These are phyloP conservation scores for Aptenodytes forsteri DNA, from an alignment of 2,113 vertebrate genomes.

Conservation along the genomic window DNA sequence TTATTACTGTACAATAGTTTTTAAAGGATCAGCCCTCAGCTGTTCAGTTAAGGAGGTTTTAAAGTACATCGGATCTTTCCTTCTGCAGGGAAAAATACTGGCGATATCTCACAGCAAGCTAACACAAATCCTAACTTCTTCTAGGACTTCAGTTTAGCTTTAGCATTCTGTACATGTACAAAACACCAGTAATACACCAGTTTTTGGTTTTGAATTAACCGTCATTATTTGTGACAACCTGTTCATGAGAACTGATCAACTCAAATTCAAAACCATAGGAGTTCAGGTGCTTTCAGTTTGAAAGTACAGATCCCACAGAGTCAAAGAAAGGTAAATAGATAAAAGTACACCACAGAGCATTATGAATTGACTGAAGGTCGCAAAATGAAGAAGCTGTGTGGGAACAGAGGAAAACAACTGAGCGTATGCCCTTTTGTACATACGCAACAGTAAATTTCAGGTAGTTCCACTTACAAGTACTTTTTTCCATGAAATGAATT, in stretches of 20 bases:
- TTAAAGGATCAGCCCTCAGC: background rate
- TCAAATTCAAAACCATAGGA: background rate
- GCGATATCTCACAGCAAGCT: background rate
- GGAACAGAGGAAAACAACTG: background rate
- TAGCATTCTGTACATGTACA: background rate
- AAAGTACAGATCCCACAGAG: background rate
- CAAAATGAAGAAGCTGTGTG: background rate
- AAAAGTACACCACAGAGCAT: background rate
- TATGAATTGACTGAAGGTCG: fast-evolving
- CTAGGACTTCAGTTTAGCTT: background rate
- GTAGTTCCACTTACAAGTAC: background rate
- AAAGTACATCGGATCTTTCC: background rate
- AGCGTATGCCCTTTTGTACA: background rate
- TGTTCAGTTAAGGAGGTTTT: background rate
- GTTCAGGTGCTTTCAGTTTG: background rate
- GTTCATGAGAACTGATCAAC: background rate
- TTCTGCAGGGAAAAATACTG: background rate
- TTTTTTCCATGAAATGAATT: background rate
- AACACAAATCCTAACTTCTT: background rate
- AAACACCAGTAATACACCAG: background rate
- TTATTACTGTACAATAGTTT: background rate
- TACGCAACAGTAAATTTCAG: background rate
- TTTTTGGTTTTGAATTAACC: background rate
- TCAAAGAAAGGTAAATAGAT: background rate
- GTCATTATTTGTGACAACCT: background rate